Conservation (phyloP, 30 jellyfish, hydroid and myxozoan species). For the Thelohanellus kitauei region DNA sequence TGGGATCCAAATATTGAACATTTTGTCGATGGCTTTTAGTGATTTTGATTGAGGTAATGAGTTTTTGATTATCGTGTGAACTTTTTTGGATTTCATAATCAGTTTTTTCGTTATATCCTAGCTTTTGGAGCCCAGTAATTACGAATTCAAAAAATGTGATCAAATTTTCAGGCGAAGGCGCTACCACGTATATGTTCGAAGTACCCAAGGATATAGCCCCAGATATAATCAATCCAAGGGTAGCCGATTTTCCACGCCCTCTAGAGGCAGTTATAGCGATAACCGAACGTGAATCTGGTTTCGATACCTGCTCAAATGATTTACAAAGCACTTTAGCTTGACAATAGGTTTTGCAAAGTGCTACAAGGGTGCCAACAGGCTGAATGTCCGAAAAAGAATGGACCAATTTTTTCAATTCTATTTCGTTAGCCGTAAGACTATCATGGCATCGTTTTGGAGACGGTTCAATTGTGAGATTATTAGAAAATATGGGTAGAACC, state of each 20-base stretch:
- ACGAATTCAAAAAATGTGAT: slow-evolving; percentile 62
- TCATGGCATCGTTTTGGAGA: slow-evolving; percentile 14
- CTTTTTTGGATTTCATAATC: no score
- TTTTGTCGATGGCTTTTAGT: not conserved
- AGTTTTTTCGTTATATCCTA: slow-evolving; percentile 37
- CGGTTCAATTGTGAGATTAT: not conserved
- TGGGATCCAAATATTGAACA: not conserved
- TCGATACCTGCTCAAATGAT: slow-evolving; percentile 55
- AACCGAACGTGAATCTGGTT: slow-evolving; percentile 44
- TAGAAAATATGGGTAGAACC: slow-evolving; percentile 41
- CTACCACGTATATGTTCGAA: slow-evolving; percentile 63
- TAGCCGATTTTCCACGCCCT: slow-evolving; percentile 89
- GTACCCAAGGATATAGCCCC: slow-evolving; percentile 90
- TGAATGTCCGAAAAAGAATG: slow-evolving; percentile 65
- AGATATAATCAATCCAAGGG: slow-evolving; percentile 58
- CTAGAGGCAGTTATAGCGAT: slow-evolving; percentile 76
- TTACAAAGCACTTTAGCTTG: slow-evolving; percentile 69
- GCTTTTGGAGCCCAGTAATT: slow-evolving; percentile 59
- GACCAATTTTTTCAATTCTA: slow-evolving; percentile 38
- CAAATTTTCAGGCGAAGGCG: slow-evolving; percentile 83
- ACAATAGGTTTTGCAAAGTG: slow-evolving; percentile 44
- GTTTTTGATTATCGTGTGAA: no score
- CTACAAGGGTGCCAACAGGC: slow-evolving; percentile 58
- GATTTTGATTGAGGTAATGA: no score
- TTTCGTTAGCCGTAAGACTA: slow-evolving; percentile 19